A percentile compares a stretch with the other conserved stretches of the same genome.
Evolutionary conservation across 2,797 vertebrate genomes (phyloP).

Genomic region (Tauraco hartlaubi): DNA sequence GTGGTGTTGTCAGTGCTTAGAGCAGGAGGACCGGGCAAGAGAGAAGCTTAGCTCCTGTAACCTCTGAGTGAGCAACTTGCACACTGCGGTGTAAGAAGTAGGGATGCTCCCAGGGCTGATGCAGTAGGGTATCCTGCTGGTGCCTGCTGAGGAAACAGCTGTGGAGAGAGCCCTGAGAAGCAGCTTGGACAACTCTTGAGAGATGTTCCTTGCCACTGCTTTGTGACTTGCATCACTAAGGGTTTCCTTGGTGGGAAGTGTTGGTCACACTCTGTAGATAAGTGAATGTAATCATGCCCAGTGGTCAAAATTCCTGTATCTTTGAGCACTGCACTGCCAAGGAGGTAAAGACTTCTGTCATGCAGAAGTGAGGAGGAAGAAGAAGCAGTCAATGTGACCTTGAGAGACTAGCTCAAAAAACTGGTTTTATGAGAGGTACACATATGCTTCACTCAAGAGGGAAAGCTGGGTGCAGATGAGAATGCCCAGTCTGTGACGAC

Average conservation of each 20-base stretch:
- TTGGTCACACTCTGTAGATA: neutral
- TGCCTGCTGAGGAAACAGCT: neutral
- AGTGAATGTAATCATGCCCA: neutral
- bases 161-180: neutral
- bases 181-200: neutral
- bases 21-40: accelerated
- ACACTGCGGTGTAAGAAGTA: neutral
- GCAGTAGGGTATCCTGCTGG: neutral
- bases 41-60: neutral
- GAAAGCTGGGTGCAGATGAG: neutral
- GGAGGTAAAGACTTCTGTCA: neutral
- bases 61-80: neutral
- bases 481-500: neutral
- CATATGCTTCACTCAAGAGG: accelerated
- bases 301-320: neutral
- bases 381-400: neutral
- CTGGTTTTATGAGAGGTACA: neutral
- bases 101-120: neutral
- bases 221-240: neutral
- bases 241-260: neutral
- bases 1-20: neutral
- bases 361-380: neutral
- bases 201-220: neutral
- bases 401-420: conserved; percentile 2
- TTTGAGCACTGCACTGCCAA: neutral